Conservation (phyloP, 2,113 vertebrate species). For the Helogale parvula region DNA sequence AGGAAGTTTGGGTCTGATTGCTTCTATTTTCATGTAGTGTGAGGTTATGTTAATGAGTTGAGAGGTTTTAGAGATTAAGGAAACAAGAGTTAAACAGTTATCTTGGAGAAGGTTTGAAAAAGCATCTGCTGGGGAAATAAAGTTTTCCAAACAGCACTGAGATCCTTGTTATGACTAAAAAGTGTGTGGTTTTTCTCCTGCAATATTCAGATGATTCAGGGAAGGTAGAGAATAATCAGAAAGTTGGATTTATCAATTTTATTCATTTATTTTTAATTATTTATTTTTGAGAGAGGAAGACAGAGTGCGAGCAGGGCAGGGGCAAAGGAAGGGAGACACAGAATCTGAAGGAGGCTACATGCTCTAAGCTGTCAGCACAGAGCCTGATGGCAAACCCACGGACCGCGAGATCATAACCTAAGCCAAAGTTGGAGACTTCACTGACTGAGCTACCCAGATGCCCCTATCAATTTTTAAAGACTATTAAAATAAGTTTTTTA, state of each 20-base stretch:
- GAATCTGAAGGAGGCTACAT: no score
- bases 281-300: no score
- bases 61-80: not conserved
- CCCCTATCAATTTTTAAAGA: conserved; percentile 10
- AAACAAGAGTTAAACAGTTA: not conserved
- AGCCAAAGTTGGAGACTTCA: no score
- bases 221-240: not conserved
- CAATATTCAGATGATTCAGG: not conserved
- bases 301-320: no score
- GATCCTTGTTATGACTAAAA: not conserved
- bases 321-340: no score
- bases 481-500: not conserved
- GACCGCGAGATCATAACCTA: no score
- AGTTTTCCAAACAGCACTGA: not conserved
- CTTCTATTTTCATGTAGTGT: not conserved
- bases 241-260: not conserved
- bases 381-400: no score
- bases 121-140: not conserved
- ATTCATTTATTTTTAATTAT: not conserved
- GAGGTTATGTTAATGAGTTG: not conserved
- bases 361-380: no score
- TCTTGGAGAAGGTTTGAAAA: not conserved
- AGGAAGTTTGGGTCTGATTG: not conserved
- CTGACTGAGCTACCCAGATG: no score
- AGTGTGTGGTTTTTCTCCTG: not conserved